phyloP scores from a whole-genome alignment of 2,113 vertebrate species.

The Cynopterus brachyotis region DNA sequence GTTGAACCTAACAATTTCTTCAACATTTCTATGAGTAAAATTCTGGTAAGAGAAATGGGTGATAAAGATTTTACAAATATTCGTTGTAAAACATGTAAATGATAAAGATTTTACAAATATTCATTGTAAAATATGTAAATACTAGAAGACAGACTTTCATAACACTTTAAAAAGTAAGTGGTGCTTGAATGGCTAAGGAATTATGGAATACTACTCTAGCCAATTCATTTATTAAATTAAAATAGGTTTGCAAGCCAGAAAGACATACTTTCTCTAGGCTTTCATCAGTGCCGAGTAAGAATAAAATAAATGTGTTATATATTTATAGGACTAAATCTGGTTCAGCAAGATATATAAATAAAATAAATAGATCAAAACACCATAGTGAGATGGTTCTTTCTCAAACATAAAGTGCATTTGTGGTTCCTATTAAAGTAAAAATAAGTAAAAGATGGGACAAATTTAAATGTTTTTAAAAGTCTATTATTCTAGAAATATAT shows the following conservation, averaged over 20 bases:
- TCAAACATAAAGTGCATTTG: slow-evolving; percentile 72
- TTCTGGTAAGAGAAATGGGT: neutral
- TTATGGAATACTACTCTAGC: neutral
- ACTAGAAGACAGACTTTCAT: neutral
- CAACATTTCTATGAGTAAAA: slow-evolving; percentile 24
- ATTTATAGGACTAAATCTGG: slow-evolving; percentile 73
- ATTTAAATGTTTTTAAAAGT: slow-evolving; percentile 23
- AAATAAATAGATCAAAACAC: slow-evolving; percentile 69
- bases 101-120: slow-evolving; percentile 11
- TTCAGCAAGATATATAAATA: slow-evolving; percentile 61
- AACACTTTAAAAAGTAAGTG: neutral
- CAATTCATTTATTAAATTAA: slow-evolving; percentile 9
- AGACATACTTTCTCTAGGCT: neutral
- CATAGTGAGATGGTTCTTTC: slow-evolving; percentile 66
- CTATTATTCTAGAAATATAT: slow-evolving; percentile 23
- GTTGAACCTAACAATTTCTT: slow-evolving; percentile 2
- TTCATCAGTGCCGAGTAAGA: neutral
- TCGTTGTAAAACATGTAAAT: slow-evolving; percentile 7
- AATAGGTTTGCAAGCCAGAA: slow-evolving; percentile 28
- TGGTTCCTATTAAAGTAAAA: slow-evolving; percentile 62
- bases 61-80: slow-evolving; percentile 12
- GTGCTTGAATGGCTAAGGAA: neutral
- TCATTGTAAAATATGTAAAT: slow-evolving; percentile 15
- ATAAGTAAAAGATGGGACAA: neutral
- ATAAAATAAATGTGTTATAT: slow-evolving; percentile 30